Evolutionary conservation across 1,140 invertebrate genomes (phyloP).

Genomic region (Pseudomyrmex sp.): DNA sequence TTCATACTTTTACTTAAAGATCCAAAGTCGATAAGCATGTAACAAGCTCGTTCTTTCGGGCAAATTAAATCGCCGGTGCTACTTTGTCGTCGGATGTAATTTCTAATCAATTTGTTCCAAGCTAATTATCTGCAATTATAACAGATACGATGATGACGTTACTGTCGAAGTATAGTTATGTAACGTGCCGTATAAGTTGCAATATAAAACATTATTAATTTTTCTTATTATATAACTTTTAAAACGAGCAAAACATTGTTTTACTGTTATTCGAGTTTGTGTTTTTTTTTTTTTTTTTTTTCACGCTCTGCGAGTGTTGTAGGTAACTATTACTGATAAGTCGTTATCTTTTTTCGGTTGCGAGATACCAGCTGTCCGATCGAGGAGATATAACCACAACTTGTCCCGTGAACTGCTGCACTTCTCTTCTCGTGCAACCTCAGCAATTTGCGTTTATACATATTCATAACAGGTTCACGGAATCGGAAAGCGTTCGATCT

Average conservation of each 20-base stretch:
- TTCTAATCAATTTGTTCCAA: slow-evolving; percentile 27
- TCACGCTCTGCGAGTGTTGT: too few relatives aligned
- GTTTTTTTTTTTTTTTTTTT: too few relatives aligned
- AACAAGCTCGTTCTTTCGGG: background rate
- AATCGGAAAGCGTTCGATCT: slow-evolving; percentile 42
- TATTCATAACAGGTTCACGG: slow-evolving; percentile 34
- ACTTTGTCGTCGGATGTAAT: background rate
- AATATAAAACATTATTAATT: background rate
- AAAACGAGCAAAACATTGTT: too few relatives aligned
- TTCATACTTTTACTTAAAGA: slow-evolving; percentile 48
- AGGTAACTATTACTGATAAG: background rate
- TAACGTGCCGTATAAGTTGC: background rate
- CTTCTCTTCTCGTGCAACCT: slow-evolving; percentile 3
- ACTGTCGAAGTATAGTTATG: background rate
- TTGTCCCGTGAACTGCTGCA: slow-evolving; percentile 13
- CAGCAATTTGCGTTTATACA: slow-evolving; percentile 27
- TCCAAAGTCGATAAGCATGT: slow-evolving; percentile 1
- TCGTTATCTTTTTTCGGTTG: background rate
- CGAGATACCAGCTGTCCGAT: slow-evolving; percentile 1
- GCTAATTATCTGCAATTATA: background rate
- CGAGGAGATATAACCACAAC: slow-evolving; percentile 9
- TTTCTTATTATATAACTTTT: too few relatives aligned
- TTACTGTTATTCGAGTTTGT: too few relatives aligned
- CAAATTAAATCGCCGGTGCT: slow-evolving; percentile 4
- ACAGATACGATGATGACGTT: background rate